Percentiles rank a stretch among this genome's conserved stretches.
Evolutionary conservation across 1,140 invertebrate genomes (phyloP).

Genomic region (Rhopalosiphum padi): DNA sequence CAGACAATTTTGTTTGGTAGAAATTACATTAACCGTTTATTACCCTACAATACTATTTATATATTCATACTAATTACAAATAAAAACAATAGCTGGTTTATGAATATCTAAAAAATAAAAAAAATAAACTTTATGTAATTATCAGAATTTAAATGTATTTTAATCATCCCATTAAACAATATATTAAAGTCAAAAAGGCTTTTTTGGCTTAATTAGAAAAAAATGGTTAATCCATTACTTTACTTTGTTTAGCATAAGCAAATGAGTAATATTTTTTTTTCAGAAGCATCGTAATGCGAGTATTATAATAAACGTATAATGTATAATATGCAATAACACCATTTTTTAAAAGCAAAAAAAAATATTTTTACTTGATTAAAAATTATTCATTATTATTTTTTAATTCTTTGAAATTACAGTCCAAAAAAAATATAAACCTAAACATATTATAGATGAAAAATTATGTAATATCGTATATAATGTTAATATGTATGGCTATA

Average conservation of each 20-base stretch:
- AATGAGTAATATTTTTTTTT: conserved; percentile 18
- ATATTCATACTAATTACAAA: conserved; percentile 16
- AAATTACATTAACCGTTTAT: neutral
- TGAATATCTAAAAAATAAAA: neutral
- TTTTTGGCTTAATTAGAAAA: conserved; percentile 3
- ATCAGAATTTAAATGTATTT: conserved; percentile 27
- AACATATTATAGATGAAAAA: neutral
- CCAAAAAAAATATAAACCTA: neutral
- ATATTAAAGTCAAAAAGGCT: neutral
- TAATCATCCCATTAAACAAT: conserved; percentile 24
- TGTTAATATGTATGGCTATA: no score
- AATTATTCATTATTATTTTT: neutral
- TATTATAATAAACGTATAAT: neutral
- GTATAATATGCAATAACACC: neutral
- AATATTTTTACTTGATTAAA: neutral
- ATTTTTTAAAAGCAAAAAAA: conserved; percentile 2
- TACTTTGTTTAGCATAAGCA: neutral
- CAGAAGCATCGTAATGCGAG: neutral
- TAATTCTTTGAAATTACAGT: neutral
- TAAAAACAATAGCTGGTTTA: conserved; percentile 20
- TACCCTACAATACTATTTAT: neutral
- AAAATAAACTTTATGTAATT: neutral
- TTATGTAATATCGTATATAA: neutral
- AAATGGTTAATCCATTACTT: neutral
- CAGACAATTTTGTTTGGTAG: neutral